Conservation (phyloP, 2,797 vertebrate species). For the Lateolabrax maculatus region DNA sequence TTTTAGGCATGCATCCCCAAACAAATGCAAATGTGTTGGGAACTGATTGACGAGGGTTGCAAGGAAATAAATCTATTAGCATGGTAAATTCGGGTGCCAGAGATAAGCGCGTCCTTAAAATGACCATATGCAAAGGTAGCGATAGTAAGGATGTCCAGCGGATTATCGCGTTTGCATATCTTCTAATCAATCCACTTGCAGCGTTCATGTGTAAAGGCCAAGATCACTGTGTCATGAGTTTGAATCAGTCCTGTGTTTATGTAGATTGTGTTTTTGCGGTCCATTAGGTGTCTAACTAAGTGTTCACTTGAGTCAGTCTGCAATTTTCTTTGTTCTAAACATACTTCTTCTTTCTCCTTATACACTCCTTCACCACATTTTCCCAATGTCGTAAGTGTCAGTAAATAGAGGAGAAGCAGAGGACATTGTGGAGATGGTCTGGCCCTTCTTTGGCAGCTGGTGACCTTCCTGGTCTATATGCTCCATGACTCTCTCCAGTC, state of each 20-base stretch:
- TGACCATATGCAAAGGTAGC: constrained; percentile 81
- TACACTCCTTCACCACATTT: constrained; percentile 13
- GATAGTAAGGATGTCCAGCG: constrained; percentile 77
- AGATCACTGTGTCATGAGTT: constrained; percentile 67
- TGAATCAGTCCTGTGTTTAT: constrained; percentile 36
- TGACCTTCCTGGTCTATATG: constrained; percentile 85
- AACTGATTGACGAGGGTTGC: constrained; percentile 47
- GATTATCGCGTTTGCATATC: constrained; percentile 83
- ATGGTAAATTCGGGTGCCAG: constrained; percentile 52
- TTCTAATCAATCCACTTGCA: constrained; percentile 73
- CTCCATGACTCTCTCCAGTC: constrained; percentile 73
- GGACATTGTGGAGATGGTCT: constrained; percentile 71
- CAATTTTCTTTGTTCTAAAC: constrained; percentile 33
- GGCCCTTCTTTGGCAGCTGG: constrained; percentile 79
- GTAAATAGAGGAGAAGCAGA: constrained; percentile 66
- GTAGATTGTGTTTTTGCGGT: neutral
- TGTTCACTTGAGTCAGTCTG: constrained; percentile 20
- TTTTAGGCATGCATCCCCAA: constrained; percentile 35
- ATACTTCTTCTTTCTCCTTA: constrained; percentile 16
- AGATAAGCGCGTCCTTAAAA: constrained; percentile 86
- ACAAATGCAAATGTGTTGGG: constrained; percentile 62
- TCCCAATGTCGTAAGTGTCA: constrained; percentile 64
- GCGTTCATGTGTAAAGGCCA: constrained; percentile 55
- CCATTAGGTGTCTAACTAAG: neutral
- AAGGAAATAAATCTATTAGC: constrained; percentile 72